Evolutionary conservation across 2,797 vertebrate genomes (phyloP).

Genomic region (Pantherophis vulpinus): DNA sequence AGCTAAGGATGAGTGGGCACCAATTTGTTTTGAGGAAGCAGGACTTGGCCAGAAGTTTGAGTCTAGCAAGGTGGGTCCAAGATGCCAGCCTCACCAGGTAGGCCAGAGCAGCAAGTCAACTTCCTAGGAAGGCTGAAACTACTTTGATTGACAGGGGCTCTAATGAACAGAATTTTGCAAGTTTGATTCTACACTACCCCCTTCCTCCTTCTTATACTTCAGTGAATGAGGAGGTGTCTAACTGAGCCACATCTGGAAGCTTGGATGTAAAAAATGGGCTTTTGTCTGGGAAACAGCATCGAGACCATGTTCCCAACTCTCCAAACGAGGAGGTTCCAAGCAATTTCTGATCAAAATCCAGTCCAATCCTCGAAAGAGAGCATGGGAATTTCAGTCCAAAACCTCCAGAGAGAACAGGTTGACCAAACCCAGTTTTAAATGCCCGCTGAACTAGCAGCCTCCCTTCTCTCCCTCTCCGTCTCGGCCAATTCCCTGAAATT

Average conservation of each 20-base stretch:
- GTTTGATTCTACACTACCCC: background rate
- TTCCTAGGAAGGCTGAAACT: background rate
- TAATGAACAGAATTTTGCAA: background rate
- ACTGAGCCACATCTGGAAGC: background rate
- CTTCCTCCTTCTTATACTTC: background rate
- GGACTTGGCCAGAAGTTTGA: background rate
- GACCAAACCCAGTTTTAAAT: background rate
- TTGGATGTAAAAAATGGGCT: background rate
- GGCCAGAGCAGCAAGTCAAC: background rate
- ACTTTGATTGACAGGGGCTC: background rate
- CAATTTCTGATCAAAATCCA: background rate
- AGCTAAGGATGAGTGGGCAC: background rate
- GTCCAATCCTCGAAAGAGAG: background rate
- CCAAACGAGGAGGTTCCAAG: background rate
- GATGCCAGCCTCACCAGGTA: background rate
- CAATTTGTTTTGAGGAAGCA: background rate
- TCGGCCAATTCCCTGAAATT: background rate
- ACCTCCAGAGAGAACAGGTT: background rate
- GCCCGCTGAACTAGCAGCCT: background rate
- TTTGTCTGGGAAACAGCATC: background rate
- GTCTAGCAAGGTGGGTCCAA: background rate
- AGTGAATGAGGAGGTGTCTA: background rate
- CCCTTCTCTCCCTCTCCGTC: background rate
- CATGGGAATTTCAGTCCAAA: background rate
- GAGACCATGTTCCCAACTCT: background rate